phyloP scores from a whole-genome alignment of 2,888 invertebrate species.

The Cryptus armator region DNA sequence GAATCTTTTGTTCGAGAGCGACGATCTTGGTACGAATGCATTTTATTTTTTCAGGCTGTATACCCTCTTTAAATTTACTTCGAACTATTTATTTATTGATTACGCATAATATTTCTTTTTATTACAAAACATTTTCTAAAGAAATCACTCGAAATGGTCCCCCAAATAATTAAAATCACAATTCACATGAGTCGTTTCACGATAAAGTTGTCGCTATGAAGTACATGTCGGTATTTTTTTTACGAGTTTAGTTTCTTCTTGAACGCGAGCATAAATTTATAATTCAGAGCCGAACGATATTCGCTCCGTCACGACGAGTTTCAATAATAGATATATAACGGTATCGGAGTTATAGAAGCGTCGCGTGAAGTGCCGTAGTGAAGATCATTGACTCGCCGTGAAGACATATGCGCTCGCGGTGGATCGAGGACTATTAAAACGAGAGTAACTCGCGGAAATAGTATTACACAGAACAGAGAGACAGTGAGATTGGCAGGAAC shows the following conservation, averaged over 20 bases:
- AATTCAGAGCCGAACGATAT: not conserved
- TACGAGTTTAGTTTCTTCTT: not conserved
- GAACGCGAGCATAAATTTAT: not conserved
- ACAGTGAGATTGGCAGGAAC: slow-evolving; percentile 47
- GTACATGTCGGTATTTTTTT: not conserved
- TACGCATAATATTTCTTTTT: too few relatives aligned
- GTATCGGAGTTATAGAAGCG: slow-evolving; percentile 7
- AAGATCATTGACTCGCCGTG: slow-evolving; percentile 29
- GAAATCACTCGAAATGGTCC: too few relatives aligned
- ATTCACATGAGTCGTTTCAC: too few relatives aligned
- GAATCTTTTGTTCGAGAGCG: slow-evolving; percentile 95
- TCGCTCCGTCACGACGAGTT: not conserved
- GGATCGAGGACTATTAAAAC: slow-evolving; percentile 62
- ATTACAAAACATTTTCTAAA: too few relatives aligned
- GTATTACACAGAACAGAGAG: slow-evolving; percentile 34
- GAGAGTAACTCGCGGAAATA: slow-evolving; percentile 64
- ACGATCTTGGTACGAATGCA: slow-evolving; percentile 91
- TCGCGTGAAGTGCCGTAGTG: slow-evolving; percentile 14
- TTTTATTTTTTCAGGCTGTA: not conserved
- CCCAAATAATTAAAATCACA: too few relatives aligned
- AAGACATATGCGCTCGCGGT: slow-evolving; percentile 3
- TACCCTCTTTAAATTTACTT: not conserved
- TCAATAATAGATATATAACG: slow-evolving; percentile 21
- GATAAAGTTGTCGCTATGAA: not conserved
- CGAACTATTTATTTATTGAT: not conserved